Percentiles rank a stretch among this genome's conserved stretches.
Evolutionary conservation across 2,797 vertebrate genomes (phyloP).

Genomic region (Xerus rutilus): DNA sequence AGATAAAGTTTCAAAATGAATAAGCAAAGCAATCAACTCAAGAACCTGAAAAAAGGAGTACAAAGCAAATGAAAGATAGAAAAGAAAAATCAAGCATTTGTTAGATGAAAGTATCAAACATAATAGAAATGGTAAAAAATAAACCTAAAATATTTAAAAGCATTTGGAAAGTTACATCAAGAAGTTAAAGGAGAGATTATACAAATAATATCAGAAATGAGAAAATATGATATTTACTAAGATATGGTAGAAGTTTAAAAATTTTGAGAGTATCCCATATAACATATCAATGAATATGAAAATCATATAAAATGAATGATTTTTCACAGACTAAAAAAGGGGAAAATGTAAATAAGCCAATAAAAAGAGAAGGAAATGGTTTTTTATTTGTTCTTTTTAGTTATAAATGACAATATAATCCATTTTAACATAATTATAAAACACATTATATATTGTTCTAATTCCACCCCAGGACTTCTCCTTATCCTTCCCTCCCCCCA

Average conservation of each 20-base stretch:
- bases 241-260: background rate
- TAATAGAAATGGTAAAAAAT: background rate
- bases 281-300: background rate
- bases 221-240: background rate
- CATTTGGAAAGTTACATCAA: background rate
- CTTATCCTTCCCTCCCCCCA: too few relatives aligned
- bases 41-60: conserved; percentile 33
- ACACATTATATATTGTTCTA: too few relatives aligned
- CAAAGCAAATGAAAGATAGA: background rate
- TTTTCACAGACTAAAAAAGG: background rate
- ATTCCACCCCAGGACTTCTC: too few relatives aligned
- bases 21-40: background rate
- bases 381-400: too few relatives aligned
- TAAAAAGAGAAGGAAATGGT: background rate
- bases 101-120: conserved; percentile 1
- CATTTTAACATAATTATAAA: too few relatives aligned
- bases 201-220: background rate
- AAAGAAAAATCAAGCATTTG: background rate
- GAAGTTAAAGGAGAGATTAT: background rate
- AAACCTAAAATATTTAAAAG: conserved; percentile 30
- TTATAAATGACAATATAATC: too few relatives aligned
- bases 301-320: background rate
- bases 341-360: background rate
- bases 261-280: background rate
- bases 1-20: conserved; percentile 50